Percentiles rank a stretch among this genome's conserved stretches.
Conservation (phyloP, 2,797 vertebrate species). For the Enteromius anoplus region DNA sequence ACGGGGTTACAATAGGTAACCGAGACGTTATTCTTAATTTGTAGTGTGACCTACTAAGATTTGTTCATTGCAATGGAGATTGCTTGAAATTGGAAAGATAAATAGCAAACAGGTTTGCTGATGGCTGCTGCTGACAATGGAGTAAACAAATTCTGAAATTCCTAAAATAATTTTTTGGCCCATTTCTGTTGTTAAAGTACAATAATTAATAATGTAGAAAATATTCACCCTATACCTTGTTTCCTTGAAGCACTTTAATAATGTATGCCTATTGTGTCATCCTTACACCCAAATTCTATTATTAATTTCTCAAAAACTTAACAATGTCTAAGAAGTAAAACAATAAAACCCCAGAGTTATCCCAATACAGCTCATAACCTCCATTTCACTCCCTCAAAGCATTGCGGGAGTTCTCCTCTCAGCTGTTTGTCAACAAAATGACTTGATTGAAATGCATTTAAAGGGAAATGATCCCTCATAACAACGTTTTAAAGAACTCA, state of each 20-base stretch:
- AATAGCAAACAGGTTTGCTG: not conserved
- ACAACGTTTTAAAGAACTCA: slow-evolving; percentile 64
- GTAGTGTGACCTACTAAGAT: too few species aligned
- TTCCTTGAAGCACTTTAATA: not conserved
- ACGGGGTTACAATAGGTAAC: too few species aligned
- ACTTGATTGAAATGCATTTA: slow-evolving; percentile 57
- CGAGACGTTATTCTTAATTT: too few species aligned
- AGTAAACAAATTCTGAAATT: not conserved
- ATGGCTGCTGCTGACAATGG: not conserved
- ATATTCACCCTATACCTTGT: not conserved
- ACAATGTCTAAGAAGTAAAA: not conserved
- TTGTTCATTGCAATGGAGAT: not conserved
- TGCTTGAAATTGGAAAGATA: not conserved
- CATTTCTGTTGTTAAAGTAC: not conserved
- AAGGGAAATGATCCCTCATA: slow-evolving; percentile 63
- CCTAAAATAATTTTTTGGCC: not conserved
- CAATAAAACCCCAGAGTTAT: not conserved
- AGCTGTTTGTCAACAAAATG: slow-evolving; percentile 54
- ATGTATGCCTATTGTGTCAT: not conserved
- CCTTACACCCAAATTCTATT: not conserved
- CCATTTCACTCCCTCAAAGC: slow-evolving; percentile 7
- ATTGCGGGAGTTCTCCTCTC: not conserved
- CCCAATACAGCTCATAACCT: not conserved
- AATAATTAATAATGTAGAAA: not conserved
- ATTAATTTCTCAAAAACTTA: not conserved